Evolutionary conservation across 2,888 invertebrate genomes (phyloP), one percentile per base, ranked within the genome.

Genomic region (Morinoia aosen): DNA sequence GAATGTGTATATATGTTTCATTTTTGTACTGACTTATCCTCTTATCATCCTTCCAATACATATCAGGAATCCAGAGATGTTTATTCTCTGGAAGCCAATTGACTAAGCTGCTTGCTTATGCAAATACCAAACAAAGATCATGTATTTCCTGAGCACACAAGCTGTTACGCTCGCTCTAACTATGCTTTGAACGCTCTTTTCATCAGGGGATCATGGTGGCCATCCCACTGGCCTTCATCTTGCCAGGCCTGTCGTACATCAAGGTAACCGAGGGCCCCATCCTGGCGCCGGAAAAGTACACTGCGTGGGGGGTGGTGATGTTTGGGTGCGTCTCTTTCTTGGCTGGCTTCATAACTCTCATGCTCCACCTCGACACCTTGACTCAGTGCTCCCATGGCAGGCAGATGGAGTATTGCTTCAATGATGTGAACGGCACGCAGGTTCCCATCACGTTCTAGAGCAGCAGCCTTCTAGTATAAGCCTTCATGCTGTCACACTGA

Each of bases 171-270:
- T 19, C 19, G 2, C 61, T 61, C 61, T 61, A 61, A 61, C 0
- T 8, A 33, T 76, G 25, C 76, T 76, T 5, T 33, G 76, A 76
- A 76, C 25, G 0, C 25, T 25, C 33, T 3, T 33, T 76, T 40
- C 90, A 90, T 40, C 97, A 98, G 98, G 98, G 98, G 96, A 98
- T 98, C 39, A 97, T 98, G 96, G 98, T 98, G 14, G 98, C 98
- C 16, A 98, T 98, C 96, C 98, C 98, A 0, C 97, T 99, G 97
- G 98, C 98, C 25, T 99, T 98, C 97, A 98, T 99, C 96, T 97
- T 99, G 95, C 99, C 99, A 8, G 98, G 98, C 0, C 97, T 98
- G 33, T 98, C 98, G 97, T 98, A 98, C 97, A 98, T 98, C 96
- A 98, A 98, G 97, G 98, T 98, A 97, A 94, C 95, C 94, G 96